Evolutionary conservation across 2,113 vertebrate genomes (phyloP).

Genomic region (Micronisus gabar): DNA sequence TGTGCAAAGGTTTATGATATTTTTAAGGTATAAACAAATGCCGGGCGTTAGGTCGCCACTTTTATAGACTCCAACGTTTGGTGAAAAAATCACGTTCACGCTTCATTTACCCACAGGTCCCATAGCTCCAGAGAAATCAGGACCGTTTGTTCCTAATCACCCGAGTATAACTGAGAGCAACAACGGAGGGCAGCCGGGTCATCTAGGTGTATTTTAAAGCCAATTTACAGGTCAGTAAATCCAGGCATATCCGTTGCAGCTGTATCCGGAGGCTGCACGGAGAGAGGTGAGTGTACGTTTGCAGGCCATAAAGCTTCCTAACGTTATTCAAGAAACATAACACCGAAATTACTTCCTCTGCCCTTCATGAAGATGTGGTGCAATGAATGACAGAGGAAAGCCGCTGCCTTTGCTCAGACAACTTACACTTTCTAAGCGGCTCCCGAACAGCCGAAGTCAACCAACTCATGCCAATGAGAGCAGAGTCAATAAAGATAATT

Average conservation of each 20-base stretch:
- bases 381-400: neutral
- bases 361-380: neutral
- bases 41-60: neutral
- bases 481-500: neutral
- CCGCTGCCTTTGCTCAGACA: neutral
- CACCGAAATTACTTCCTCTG: neutral
- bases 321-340: neutral
- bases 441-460: neutral
- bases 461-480: neutral
- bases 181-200: neutral
- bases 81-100: neutral
- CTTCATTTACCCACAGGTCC: neutral
- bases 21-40: neutral
- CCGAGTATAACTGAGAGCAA: fast-evolving
- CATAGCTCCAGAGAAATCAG: neutral
- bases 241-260: neutral
- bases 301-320: neutral
- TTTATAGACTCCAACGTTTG: neutral
- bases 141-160: neutral
- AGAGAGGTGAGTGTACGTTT: neutral
- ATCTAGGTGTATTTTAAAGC: neutral
- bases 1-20: neutral
- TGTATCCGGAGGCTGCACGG: neutral
- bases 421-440: neutral
- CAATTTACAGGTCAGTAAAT: neutral